phyloP scores from a whole-genome alignment of 2,113 vertebrate genomes.

The Hipposideros armiger region DNA sequence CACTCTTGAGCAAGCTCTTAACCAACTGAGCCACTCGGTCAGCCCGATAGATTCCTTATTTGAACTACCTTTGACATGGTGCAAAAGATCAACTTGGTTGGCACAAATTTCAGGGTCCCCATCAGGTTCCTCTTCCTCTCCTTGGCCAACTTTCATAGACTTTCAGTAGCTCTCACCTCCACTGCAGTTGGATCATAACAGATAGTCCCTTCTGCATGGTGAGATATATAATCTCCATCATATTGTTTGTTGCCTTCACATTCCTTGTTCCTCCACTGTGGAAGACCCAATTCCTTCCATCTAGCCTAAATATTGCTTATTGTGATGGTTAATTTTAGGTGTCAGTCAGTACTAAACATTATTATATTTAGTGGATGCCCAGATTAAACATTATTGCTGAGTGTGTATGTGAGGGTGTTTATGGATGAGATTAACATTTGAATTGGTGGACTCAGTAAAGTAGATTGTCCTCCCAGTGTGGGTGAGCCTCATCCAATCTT shows the following conservation, averaged over 20 bases:
- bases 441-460: background rate
- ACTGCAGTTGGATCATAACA: background rate
- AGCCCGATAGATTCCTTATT: background rate
- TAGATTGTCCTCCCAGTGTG: background rate
- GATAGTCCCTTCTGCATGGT: background rate
- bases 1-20: too few species aligned
- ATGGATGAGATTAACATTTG: background rate
- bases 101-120: background rate
- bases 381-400: background rate
- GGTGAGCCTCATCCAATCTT: background rate
- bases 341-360: background rate
- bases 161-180: background rate
- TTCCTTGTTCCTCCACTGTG: background rate
- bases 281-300: conserved; percentile 4
- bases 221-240: background rate
- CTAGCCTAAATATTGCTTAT: conserved; percentile 20
- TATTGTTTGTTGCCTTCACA: conserved; percentile 11
- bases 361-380: background rate
- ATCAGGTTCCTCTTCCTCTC: background rate
- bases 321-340: background rate
- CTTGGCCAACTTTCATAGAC: background rate
- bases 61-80: background rate
- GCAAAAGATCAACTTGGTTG: conserved; percentile 27
- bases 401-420: background rate
- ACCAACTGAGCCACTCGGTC: too few species aligned